phyloP scores from a whole-genome alignment of 2,888 invertebrate genomes.

The Carpatolechia fugitivella region DNA sequence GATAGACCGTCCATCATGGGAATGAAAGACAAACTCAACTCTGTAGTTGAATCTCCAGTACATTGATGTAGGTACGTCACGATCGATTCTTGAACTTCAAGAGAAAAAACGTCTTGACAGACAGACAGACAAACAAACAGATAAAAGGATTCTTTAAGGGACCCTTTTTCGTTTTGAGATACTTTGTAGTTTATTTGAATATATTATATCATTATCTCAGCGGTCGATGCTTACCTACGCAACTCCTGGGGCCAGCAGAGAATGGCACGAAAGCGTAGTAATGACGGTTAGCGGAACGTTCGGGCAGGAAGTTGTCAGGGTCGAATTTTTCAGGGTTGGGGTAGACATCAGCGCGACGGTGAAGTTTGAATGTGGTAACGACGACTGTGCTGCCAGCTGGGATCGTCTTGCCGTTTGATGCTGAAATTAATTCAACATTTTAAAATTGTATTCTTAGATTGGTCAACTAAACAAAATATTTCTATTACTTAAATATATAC shows the following conservation, averaged over 20 bases:
- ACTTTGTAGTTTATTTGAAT: neutral
- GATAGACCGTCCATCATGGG: too few species aligned
- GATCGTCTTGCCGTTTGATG: conserved; percentile 81
- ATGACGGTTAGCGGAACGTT: conserved; percentile 86
- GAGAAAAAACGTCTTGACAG: too few species aligned
- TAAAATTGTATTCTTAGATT: too few species aligned
- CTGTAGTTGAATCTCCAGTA: too few species aligned
- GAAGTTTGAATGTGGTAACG: conserved; percentile 83
- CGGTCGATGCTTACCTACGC: conserved; percentile 83
- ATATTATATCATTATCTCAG: neutral
- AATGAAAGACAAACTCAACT: too few species aligned
- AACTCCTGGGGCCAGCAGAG: conserved; percentile 90
- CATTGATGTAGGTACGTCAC: too few species aligned
- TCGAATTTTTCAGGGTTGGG: conserved; percentile 88
- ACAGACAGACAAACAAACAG: too few species aligned
- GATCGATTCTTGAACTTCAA: too few species aligned
- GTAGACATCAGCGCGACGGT: conserved; percentile 85
- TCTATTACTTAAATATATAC: conserved; percentile 25
- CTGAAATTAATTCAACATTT: conserved; percentile 42
- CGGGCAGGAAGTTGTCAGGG: conserved; percentile 92
- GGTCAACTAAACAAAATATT: neutral
- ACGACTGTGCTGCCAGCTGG: conserved; percentile 85
- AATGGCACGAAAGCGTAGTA: conserved; percentile 91
- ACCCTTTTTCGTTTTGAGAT: too few species aligned
- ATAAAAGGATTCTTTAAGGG: too few species aligned